Evolutionary conservation across 2,113 vertebrate genomes (phyloP), one percentile per base, ranked within the genome.

Genomic region (Xiphophorus couchianus): DNA sequence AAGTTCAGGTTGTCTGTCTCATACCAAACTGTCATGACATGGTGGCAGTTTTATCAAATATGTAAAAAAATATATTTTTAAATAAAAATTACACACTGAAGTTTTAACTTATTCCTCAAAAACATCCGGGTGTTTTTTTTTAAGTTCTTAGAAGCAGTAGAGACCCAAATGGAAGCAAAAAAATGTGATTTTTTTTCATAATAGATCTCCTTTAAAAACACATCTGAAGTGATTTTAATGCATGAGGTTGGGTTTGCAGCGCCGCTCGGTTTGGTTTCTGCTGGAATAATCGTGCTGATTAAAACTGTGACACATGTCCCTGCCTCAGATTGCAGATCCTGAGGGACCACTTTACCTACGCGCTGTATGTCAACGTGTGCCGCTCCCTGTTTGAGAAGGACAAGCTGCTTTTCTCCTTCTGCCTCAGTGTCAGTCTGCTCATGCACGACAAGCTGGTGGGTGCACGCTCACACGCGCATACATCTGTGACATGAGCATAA

Each of bases 301-400:
- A 33, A 79, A 79, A 73, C 51, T 4, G 8, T 62, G 4, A 14
- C 5, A 48, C 31, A 2, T 78, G 2, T 69, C 25, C 77, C 9
- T 48, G 74, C 27, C 81, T 9, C 74, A 97, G 96, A 81, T 85
- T 98, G 35, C 94, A 95, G 65, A 96, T 95, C 84, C 94, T 98
- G 71, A 94, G 83, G 88, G 95, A 97, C 77, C 94, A 97, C 81
- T 97, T 98, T 74, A 97, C 96, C 10, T 97, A 96, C 67, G 93
- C 94, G 0, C 93, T 97, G 31, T 97, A 97, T 3, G 88, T 95
- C 65, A 97, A 96, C n/a, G 83, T 97, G 72, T 97, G 96, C 76
- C 94, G 95, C n/a, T 98, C 96, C 0, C 94, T 97, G 33, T 97
- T 97, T 88, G 97, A 97, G 89, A 98, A 98, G 90, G 96, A 98